These are phyloP conservation scores for Dendronephthya gigantea DNA, from an alignment of 64 coral and sea anemone genomes.

Conservation along the genomic window DNA sequence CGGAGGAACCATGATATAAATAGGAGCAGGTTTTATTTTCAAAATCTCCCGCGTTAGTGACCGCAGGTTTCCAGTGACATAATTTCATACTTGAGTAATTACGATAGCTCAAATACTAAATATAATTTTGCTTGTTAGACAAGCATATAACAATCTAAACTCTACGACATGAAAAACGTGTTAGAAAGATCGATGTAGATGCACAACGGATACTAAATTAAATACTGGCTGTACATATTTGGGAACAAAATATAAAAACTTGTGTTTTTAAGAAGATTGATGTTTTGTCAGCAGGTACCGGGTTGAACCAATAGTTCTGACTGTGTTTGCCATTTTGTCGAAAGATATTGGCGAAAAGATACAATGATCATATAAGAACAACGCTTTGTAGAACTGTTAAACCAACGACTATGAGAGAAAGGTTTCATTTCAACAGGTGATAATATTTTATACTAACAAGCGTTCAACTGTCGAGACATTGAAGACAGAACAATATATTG, in stretches of 20 bases:
- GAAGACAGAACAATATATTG: too few relatives aligned
- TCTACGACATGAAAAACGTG: neutral
- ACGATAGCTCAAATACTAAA: neutral
- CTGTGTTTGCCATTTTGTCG: neutral
- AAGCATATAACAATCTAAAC: neutral
- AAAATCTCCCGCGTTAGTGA: neutral
- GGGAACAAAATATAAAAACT: neutral
- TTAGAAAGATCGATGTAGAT: neutral
- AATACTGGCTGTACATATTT: neutral
- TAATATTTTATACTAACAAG: too few relatives aligned
- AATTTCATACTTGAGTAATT: neutral
- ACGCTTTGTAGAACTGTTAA: too few relatives aligned
- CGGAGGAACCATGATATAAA: too few relatives aligned
- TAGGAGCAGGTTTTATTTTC: neutral
- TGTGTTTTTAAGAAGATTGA: neutral
- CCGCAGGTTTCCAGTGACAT: neutral
- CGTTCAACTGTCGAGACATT: too few relatives aligned
- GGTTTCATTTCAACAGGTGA: too few relatives aligned
- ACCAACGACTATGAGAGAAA: too few relatives aligned
- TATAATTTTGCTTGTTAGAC: neutral
- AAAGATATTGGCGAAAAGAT: neutral
- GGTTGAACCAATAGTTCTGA: neutral
- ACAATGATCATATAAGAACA: too few relatives aligned
- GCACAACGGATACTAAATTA: neutral
- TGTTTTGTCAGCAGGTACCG: neutral